Evolutionary conservation across 2,113 vertebrate genomes (phyloP).

Genomic region (Taxidea taxus): DNA sequence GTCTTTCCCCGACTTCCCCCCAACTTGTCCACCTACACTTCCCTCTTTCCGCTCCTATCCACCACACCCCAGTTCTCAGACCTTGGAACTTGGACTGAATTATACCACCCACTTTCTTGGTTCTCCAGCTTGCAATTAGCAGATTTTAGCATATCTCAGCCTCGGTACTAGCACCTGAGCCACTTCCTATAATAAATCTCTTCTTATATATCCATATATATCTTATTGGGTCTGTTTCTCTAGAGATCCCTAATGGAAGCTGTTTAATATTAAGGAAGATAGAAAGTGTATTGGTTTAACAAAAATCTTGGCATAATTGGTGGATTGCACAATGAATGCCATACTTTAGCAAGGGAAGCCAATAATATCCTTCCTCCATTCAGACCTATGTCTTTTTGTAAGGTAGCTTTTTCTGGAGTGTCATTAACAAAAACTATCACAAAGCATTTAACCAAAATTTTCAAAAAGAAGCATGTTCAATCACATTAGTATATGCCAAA

Average conservation of each 20-base stretch:
- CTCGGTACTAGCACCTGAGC: not conserved
- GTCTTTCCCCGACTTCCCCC: not conserved
- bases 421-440: not conserved
- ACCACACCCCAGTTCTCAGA: not conserved
- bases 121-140: not conserved
- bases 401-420: not conserved
- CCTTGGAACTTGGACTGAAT: not conserved
- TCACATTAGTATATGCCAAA: not conserved
- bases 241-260: not conserved
- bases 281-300: not conserved
- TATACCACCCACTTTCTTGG: not conserved
- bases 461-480: not conserved
- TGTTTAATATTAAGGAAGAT: not conserved
- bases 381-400: not conserved
- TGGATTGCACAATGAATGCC: not conserved
- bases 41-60: not conserved
- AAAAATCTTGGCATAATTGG: not conserved
- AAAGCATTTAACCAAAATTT: not conserved
- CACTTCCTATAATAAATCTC: not conserved
- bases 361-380: not conserved
- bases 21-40: not conserved
- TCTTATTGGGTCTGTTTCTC: not conserved
- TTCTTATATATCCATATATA: not conserved
- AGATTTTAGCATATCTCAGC: not conserved
- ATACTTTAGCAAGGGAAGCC: not conserved